A percentile compares a stretch with the other conserved stretches of the same genome.
phyloP scores from a whole-genome alignment of 2,888 invertebrate genomes.

The Brachynemurus nebulosus region DNA sequence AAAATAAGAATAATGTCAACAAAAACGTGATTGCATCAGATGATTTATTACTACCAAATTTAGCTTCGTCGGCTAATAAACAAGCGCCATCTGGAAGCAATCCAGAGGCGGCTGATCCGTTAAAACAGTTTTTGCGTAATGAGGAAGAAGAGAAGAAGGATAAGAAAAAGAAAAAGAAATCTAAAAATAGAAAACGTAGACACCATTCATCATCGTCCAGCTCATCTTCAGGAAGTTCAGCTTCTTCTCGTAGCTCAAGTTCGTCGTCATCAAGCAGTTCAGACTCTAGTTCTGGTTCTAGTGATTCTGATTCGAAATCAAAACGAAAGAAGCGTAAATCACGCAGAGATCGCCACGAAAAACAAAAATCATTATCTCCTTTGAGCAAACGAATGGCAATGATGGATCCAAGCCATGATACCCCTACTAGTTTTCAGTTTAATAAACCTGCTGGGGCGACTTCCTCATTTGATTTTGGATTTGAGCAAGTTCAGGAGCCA shows the following conservation, averaged over 20 bases:
- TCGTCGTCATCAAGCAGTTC: conserved; percentile 37
- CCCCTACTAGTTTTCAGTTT: conserved; percentile 46
- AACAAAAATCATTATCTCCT: conserved; percentile 62
- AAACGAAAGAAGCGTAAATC: conserved; percentile 42
- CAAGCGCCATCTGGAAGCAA: conserved; percentile 13
- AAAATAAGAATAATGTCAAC: conserved; percentile 43
- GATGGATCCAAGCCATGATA: conserved; percentile 41
- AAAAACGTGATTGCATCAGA: conserved; percentile 50
- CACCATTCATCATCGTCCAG: conserved; percentile 42
- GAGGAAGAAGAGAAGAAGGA: conserved; percentile 36
- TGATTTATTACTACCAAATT: conserved; percentile 45
- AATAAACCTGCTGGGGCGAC: conserved; percentile 51
- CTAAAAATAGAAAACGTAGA: conserved; percentile 47
- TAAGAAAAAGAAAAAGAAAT: conserved; percentile 50
- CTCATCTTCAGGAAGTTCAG: conserved; percentile 31
- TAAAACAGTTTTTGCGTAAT: conserved; percentile 45
- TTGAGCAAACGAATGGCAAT: conserved; percentile 72
- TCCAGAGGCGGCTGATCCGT: conserved; percentile 49
- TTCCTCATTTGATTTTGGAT: conserved; percentile 32
- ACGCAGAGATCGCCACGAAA: conserved; percentile 39
- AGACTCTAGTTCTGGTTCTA: conserved; percentile 53
- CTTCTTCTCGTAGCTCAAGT: conserved; percentile 41
- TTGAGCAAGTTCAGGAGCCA: conserved; percentile 32
- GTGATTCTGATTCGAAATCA: conserved; percentile 39
- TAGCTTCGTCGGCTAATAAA: conserved; percentile 34